A percentile compares a stretch with the other conserved stretches of the same genome.
phyloP scores from a whole-genome alignment of 2,888 invertebrate species.

The Sarcophaga subvicina region DNA sequence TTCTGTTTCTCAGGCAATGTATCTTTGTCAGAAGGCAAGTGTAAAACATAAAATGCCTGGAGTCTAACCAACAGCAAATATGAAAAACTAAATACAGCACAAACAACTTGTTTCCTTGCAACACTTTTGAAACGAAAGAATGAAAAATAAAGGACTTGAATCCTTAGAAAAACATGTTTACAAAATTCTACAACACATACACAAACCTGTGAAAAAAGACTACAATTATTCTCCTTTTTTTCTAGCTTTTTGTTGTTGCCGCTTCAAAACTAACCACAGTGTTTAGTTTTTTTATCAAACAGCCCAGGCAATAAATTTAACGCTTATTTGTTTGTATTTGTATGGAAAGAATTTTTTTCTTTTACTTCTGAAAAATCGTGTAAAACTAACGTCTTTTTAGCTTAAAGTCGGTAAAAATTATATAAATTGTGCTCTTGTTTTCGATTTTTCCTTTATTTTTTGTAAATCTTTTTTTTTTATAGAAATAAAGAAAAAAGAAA shows the following conservation, averaged over 20 bases:
- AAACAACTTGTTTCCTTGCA: not conserved
- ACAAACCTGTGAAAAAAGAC: not conserved
- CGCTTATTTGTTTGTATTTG: constrained; percentile 67
- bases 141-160: constrained; percentile 19
- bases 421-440: constrained; percentile 13
- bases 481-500: constrained; percentile 12
- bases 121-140: not conserved
- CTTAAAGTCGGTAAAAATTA: constrained; percentile 26
- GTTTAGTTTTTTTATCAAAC: constrained; percentile 35
- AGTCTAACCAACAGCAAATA: constrained; percentile 19
- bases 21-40: constrained; percentile 23
- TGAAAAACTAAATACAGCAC: not conserved
- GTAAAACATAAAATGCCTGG: constrained; percentile 33
- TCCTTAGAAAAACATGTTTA: constrained; percentile 42
- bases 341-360: not conserved
- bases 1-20: not conserved
- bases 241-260: not conserved
- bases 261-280: constrained; percentile 11
- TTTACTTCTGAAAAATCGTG: constrained; percentile 22
- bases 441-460: not conserved
- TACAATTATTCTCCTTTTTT: not conserved
- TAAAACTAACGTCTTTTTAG: constrained; percentile 59
- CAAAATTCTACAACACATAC: constrained; percentile 45
- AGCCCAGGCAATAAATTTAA: constrained; percentile 69
- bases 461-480: not conserved